A percentile compares a stretch with the other conserved stretches of the same genome.
phyloP scores from a whole-genome alignment of 64 coral and sea anemone species.

The Hydrozoanthus tunicans region DNA sequence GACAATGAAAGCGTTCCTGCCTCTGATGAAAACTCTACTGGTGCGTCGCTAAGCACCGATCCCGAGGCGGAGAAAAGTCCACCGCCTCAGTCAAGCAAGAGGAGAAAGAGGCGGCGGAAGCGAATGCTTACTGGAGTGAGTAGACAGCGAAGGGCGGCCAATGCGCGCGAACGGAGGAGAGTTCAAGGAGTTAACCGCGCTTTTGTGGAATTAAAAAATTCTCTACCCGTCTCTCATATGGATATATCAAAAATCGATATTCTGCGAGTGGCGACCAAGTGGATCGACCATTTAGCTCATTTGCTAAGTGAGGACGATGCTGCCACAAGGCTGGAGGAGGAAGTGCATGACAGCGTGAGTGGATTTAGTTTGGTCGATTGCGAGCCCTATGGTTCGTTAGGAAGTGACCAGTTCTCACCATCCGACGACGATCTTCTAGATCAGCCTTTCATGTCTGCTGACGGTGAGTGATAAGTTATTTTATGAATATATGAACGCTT shows the following conservation, averaged over 20 bases:
- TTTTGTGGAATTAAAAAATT: constrained; percentile 92
- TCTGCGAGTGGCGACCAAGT: constrained; percentile 79
- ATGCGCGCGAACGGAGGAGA: constrained; percentile 80
- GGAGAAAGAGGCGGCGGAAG: constrained; percentile 81
- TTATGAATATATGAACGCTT: constrained; percentile 57
- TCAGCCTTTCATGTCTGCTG: constrained; percentile 56
- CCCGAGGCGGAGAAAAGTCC: constrained; percentile 60
- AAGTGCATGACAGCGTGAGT: constrained; percentile 43
- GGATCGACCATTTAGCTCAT: constrained; percentile 90
- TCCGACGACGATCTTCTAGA: constrained; percentile 54
- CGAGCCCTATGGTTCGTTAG: constrained; percentile 41
- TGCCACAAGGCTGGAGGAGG: constrained; percentile 31
- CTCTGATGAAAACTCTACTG: constrained; percentile 52
- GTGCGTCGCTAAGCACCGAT: constrained; percentile 54
- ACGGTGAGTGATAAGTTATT: constrained; percentile 52
- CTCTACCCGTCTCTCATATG: constrained; percentile 80
- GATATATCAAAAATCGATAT: constrained; percentile 97
- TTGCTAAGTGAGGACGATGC: constrained; percentile 74
- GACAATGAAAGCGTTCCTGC: constrained; percentile 36
- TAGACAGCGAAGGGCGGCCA: constrained; percentile 83
- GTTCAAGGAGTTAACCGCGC: constrained; percentile 92
- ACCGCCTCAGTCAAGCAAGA: constrained; percentile 41
- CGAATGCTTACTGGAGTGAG: constrained; percentile 96
- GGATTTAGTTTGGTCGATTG: constrained; percentile 44
- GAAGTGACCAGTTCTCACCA: constrained; percentile 51